These are phyloP conservation scores for Coptotermes formosanus DNA, from an alignment of 1,140 invertebrate species.

Conservation along the genomic window DNA sequence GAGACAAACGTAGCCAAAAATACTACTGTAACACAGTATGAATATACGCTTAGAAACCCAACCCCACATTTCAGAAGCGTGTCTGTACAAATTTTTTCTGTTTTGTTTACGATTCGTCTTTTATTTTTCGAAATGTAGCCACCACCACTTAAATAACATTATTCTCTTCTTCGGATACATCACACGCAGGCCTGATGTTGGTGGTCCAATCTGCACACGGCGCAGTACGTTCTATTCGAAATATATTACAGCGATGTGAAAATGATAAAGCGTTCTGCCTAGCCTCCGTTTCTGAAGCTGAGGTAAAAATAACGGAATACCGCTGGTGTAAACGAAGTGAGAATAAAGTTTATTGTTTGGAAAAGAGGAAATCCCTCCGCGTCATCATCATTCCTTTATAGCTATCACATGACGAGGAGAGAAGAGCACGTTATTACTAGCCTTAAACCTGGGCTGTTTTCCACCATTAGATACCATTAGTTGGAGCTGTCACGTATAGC, in stretches of 20 bases:
- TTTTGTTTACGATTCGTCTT: no score
- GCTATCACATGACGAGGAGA: slow-evolving; percentile 25
- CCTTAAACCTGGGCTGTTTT: slow-evolving; percentile 21
- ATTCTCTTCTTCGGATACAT: no score
- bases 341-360: slow-evolving; percentile 34
- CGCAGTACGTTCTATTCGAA: background rate
- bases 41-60: no score
- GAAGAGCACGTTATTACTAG: background rate
- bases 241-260: background rate
- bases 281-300: background rate
- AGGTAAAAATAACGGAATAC: background rate
- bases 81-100: no score
- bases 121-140: no score
- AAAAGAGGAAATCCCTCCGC: slow-evolving; percentile 28
- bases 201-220: no score
- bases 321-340: slow-evolving; percentile 29
- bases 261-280: background rate
- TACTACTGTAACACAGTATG: no score
- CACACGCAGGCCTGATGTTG: no score
- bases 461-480: slow-evolving; percentile 33
- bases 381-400: slow-evolving; percentile 26
- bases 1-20: no score
- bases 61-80: no score
- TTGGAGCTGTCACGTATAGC: background rate
- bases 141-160: no score